Evolutionary conservation across 2,888 invertebrate genomes (phyloP), one percentile per base, ranked within the genome.

Genomic region (Papilio elwesi): DNA sequence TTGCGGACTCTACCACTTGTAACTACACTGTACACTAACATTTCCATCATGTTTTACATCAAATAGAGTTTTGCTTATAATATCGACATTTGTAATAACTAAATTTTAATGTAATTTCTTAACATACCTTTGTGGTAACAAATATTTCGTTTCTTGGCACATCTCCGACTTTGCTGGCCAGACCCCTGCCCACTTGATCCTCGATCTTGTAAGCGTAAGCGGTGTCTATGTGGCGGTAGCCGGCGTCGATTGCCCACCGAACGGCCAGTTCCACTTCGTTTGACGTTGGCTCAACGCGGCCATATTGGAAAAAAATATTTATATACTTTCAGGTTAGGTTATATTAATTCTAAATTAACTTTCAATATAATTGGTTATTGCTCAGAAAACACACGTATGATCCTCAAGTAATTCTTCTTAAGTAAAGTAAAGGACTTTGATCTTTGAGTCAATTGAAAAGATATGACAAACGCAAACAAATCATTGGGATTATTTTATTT

Each of bases 221-320:
- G 66, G 95, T 95, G 83, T 96, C 96, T 64, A 96, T 90, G 80
- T 95, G 95, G 0, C 95, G 89, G 84, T 96, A 96, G 0, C 96
- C 96, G 0, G 90, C 90, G 26, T 94, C 94, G 0, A 96, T 87
- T 0, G 95, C 96, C 81, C 92, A 88, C 49, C 87, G 80, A 1
- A 95, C 92, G 0, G 94, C 94, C 36, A 88, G 82, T 55, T 89
- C 88, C 36, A 94, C 93, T 65, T 92, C 89, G 8, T 80, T 73
- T 0, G 69, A 36, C 0, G 70, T 59, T 0, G 87, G 85, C 76
- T 82, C 70, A 48, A 86, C 70, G 0, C 83, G 84, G 48, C 84
- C 85, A 82, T 88, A 81, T 74, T 70, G 71, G 47, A 52, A 11
- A 11, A 62, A 53, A 52, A 67, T 26, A 13, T 59, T 59, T 62